phyloP scores from a whole-genome alignment of 2,113 vertebrate genomes.

The Hepsetus odoe region DNA sequence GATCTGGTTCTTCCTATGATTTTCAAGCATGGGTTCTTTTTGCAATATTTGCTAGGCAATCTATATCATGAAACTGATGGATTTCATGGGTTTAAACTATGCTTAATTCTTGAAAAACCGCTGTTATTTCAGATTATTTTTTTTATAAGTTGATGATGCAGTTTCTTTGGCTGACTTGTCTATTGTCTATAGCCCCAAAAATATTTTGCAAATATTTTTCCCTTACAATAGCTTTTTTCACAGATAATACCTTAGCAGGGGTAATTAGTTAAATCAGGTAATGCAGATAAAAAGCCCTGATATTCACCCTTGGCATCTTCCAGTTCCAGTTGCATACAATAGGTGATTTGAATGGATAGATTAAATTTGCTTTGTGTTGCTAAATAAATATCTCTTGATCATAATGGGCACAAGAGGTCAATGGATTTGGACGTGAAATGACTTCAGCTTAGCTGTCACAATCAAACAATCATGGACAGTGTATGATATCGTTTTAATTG shows the following conservation, averaged over 20 bases:
- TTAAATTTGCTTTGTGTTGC: neutral
- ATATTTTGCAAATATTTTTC: too few species aligned
- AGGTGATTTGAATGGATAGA: neutral
- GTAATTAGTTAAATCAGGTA: neutral
- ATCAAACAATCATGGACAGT: conserved; percentile 24
- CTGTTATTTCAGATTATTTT: too few species aligned
- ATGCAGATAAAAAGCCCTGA: neutral
- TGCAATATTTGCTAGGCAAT: too few species aligned
- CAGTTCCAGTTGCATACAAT: neutral
- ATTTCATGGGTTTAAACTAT: too few species aligned
- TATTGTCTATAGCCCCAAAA: neutral
- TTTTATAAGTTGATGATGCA: too few species aligned
- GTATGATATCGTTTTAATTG: conserved; percentile 45
- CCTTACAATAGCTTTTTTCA: too few species aligned
- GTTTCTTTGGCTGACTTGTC: too few species aligned
- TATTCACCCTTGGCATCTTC: neutral
- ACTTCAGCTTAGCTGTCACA: conserved; percentile 34
- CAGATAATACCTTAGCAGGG: neutral
- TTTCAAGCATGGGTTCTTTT: too few species aligned
- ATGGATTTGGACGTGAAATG: neutral
- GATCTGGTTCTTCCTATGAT: neutral
- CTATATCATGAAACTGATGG: too few species aligned
- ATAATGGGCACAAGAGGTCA: conserved; percentile 28
- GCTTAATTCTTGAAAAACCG: too few species aligned
- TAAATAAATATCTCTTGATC: neutral